Base-by-base conservation (phyloP, 2,797 vertebrate genomes). In the Phoxinus dragarum region DNA sequence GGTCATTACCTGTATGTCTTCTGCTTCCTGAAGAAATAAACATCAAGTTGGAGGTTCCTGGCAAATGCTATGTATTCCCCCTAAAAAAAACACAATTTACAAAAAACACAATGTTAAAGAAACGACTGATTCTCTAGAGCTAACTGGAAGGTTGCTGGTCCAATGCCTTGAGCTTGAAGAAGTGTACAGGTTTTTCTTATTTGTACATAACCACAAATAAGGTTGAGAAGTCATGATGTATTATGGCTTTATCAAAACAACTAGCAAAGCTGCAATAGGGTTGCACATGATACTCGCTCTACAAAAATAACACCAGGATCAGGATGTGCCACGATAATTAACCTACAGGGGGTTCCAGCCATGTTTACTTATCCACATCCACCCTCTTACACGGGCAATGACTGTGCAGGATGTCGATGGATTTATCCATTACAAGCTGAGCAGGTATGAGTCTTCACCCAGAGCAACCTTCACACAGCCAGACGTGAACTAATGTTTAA, bases 11-110 rank as follows among this genome's bases (percentile, higher is more conserved):
- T 96, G 91, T 93, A 95, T 1, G 93, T 86, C 83, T 95, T 96
- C 82, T 96, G 94, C 89, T 91, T 96, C 94, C 94, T 97, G 90
- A 99, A 97, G 92, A 98, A 98, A 90, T 93, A 97, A 23, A 99
- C 96, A 2, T 93, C 91, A 38, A 99, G 94, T 66, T 91, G 82
- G 68, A 95, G 47, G 14, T 90, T 92, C 27, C 93, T 95, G 4
- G 92, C 96, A 34, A 96, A 96, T 19, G 93, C 97, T 68, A 99
- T 93, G 79, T 96, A 98, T 72, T 96, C 93, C 52, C 95, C 96
- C 98, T 98, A 92, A 54, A 12, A 12, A 49, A 49, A 14, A 49
- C 49, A 92, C 61, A 84, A 31, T 17, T 47, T 44, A 16, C 11
- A 73, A 47, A 75, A 75, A 75, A 6, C 9, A 52, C 27, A 74